A percentile compares a stretch with the other conserved stretches of the same genome.
Conservation (phyloP, 2,797 vertebrate genomes). For the Pelobates cultripes region DNA sequence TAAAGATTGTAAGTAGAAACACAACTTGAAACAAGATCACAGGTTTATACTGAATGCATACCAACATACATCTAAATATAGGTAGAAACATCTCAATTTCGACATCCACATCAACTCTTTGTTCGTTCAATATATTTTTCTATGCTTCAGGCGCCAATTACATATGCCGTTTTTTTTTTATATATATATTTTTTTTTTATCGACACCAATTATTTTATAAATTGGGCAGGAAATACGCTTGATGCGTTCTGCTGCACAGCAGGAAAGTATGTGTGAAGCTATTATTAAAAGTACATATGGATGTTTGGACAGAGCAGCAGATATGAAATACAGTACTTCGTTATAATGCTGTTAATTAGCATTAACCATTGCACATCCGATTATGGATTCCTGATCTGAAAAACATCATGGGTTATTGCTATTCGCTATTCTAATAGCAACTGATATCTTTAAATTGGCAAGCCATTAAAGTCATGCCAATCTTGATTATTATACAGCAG, state of each 20-base stretch:
- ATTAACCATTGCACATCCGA: neutral
- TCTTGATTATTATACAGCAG: conserved; percentile 24
- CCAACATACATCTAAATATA: neutral
- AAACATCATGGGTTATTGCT: conserved; percentile 6
- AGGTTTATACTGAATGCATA: too few species aligned
- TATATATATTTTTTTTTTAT: conserved; percentile 21
- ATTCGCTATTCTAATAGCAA: neutral
- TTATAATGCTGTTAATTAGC: conserved; percentile 23
- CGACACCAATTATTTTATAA: conserved; percentile 47
- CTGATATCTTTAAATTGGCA: conserved; percentile 25
- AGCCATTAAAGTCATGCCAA: conserved; percentile 11
- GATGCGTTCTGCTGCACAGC: conserved; percentile 21
- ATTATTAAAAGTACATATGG: conserved; percentile 18
- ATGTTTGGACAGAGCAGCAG: neutral
- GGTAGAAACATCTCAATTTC: conserved; percentile 13
- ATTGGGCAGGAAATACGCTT: conserved; percentile 37
- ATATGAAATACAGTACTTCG: neutral
- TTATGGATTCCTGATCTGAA: neutral
- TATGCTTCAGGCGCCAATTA: conserved; percentile 46
- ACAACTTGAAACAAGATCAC: too few species aligned
- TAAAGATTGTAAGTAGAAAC: too few species aligned
- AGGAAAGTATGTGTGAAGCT: conserved; percentile 9
- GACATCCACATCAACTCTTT: conserved; percentile 19
- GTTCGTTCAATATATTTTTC: conserved; percentile 13
- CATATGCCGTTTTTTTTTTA: conserved; percentile 27